A percentile compares a stretch with the other conserved stretches of the same genome.
Conservation (phyloP, 2,888 invertebrate genomes). For the Agapostemon virescens region DNA sequence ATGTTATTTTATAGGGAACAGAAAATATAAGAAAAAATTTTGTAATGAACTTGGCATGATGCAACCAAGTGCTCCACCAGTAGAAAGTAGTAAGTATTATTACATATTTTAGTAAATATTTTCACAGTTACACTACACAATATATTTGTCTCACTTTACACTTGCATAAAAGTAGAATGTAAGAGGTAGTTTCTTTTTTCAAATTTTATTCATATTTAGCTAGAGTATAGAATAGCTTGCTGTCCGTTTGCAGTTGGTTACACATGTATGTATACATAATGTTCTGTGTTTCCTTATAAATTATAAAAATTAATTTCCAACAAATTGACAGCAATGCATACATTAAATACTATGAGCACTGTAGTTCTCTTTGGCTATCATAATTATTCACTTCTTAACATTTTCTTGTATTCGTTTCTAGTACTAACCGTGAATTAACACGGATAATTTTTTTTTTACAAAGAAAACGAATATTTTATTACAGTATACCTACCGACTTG, state of each 20-base stretch:
- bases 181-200: background rate
- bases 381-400: conserved; percentile 38
- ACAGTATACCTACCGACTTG: conserved; percentile 64
- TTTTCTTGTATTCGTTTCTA: conserved; percentile 29
- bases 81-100: conserved; percentile 69
- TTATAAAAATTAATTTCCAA: background rate
- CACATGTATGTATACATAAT: background rate
- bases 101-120: background rate
- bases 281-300: background rate
- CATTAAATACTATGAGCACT: conserved; percentile 23
- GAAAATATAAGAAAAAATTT: conserved; percentile 33
- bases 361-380: conserved; percentile 37
- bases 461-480: conserved; percentile 56
- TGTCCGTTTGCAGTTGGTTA: conserved; percentile 16
- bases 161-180: background rate
- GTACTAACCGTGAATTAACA: conserved; percentile 55
- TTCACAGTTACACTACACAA: background rate
- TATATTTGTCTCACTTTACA: background rate
- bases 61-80: conserved; percentile 72
- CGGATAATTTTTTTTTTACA: conserved; percentile 47
- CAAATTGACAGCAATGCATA: conserved; percentile 24
- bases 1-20: conserved; percentile 15
- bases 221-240: conserved; percentile 32
- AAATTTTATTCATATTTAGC: background rate
- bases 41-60: conserved; percentile 57